phyloP scores from a whole-genome alignment of 2,113 vertebrate genomes.

The Alligator mississippiensis region DNA sequence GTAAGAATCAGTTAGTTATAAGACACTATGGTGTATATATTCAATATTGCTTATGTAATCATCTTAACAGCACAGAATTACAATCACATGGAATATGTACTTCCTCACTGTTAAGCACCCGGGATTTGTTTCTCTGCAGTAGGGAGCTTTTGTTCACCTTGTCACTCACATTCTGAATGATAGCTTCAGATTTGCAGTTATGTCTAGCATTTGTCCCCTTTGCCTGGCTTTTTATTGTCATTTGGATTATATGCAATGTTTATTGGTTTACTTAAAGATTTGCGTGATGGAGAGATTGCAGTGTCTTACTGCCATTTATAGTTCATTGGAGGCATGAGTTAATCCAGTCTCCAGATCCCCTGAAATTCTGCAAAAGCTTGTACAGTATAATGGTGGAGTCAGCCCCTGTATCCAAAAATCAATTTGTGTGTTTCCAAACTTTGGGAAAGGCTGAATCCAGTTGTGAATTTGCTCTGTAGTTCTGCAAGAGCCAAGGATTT shows the following conservation, averaged over 20 bases:
- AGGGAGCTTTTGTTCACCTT: neutral
- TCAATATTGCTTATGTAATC: neutral
- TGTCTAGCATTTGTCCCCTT: neutral
- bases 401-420: neutral
- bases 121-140: neutral
- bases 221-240: neutral
- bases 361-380: neutral
- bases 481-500: neutral
- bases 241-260: neutral
- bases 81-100: neutral
- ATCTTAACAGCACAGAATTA: slow-evolving; percentile 1
- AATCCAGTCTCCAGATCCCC: neutral
- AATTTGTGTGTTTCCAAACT: fast-evolving
- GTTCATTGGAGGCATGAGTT: neutral
- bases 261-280: neutral
- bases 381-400: neutral
- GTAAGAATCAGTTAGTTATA: neutral
- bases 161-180: neutral
- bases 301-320: neutral
- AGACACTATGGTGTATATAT: neutral
- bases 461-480: neutral
- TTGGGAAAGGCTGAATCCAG: fast-evolving
- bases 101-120: neutral
- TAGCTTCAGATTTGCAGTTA: neutral
- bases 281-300: neutral